Evolutionary conservation across 1,140 invertebrate genomes (phyloP), one percentile per base, ranked within the genome.

Genomic region (Dinoponera quadriceps): DNA sequence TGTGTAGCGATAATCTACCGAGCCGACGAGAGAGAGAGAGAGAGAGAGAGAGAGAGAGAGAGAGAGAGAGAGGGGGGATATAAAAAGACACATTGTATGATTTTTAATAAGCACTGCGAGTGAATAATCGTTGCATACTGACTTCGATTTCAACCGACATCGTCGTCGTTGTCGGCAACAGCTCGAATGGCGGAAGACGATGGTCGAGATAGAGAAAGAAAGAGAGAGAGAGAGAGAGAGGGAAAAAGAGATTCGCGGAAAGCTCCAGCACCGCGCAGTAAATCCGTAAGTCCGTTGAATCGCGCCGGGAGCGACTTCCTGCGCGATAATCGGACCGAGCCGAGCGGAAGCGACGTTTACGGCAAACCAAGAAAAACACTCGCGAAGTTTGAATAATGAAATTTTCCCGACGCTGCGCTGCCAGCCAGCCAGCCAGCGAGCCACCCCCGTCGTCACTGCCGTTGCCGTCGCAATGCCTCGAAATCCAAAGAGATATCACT

Each of bases 81-180:
- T 5, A n/a, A n/a, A n/a, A 33, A 83, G 20, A 84, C 54, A 85
- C 84, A 88, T 89, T 89, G 81, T 89, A 89, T 87, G 84, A 85
- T 88, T 88, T 89, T 85, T 89, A 88, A 88, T 88, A 88, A 89
- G 3, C 38, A 9, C 38, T 44, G 38, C 33, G 25, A 77, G 60
- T 75, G 49, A 29, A n/a, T 63, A 44, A 27, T 62, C 29, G 55
- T 73, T 48, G 57, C 62, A 62, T 29, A 69, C 69, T 49, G 29
- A 78, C 29, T 69, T n/a, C 18, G 63, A 68, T 44, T 82, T 81
- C 27, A 59, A 27, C 44, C 57, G 62, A 49, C 59, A 29, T 3
- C 66, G 51, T 62, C 33, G 22, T 22, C 13, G 7, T 60, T 11
- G 66, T 51, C 27, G 11, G 18, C 1, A n/a, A n/a, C n/a, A n/a